Evolutionary conservation across 2,888 invertebrate species (phyloP).

Genomic region (Standfussiana lucernea): DNA sequence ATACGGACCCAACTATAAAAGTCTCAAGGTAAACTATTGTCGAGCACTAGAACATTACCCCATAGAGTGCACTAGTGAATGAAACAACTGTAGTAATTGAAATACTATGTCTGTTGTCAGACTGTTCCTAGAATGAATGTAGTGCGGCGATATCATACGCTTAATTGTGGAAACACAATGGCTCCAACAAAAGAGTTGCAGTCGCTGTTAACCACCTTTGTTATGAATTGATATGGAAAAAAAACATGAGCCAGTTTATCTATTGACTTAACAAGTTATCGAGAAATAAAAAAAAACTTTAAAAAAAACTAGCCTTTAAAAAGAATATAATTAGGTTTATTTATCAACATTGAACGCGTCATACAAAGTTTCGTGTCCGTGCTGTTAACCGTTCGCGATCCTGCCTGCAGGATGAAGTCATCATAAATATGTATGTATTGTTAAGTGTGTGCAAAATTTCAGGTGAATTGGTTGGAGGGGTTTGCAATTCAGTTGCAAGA

Average conservation of each 20-base stretch:
- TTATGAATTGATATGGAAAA: neutral
- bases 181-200: neutral
- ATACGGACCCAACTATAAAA: too few relatives aligned
- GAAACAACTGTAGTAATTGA: neutral
- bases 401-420: neutral
- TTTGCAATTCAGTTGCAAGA: neutral
- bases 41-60: neutral
- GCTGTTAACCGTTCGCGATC: neutral
- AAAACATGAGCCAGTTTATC: neutral
- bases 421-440: neutral
- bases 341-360: neutral
- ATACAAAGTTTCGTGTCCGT: too few relatives aligned
- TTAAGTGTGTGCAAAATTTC: neutral
- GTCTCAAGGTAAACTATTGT: neutral
- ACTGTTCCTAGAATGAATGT: too few relatives aligned
- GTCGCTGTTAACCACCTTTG: neutral
- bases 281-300: neutral
- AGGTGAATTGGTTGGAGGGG: neutral
- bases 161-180: neutral
- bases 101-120: neutral
- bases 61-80: neutral
- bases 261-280: constrained; percentile 1
- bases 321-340: neutral
- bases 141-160: too few relatives aligned
- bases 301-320: neutral